Conservation (phyloP, 2,797 vertebrate species). For the Acipenser ruthenus region DNA sequence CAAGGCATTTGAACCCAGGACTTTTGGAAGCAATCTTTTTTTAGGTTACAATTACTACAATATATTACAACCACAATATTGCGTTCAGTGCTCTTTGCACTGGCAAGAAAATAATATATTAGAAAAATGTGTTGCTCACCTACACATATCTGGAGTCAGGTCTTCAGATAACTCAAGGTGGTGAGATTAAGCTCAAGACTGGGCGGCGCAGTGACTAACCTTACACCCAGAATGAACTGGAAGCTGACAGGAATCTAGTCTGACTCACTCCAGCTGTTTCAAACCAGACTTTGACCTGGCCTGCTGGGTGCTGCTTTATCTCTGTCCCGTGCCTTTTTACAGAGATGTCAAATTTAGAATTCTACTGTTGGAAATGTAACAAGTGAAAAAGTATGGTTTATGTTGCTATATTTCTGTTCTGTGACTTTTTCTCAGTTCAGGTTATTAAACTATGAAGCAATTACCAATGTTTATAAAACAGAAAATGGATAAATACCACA, state of each 20-base stretch:
- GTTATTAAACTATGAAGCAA: too few species aligned
- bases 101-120: too few species aligned
- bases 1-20: too few species aligned
- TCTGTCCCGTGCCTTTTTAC: background rate
- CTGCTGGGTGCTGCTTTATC: background rate
- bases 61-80: too few species aligned
- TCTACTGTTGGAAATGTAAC: background rate
- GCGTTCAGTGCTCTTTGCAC: too few species aligned
- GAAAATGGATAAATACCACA: background rate
- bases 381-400: too few species aligned
- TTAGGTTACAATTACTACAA: too few species aligned
- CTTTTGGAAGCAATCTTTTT: too few species aligned
- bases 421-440: too few species aligned
- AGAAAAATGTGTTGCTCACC: too few species aligned
- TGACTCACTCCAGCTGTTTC: constrained; percentile 2
- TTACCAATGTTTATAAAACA: background rate
- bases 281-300: background rate
- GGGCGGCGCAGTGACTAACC: background rate
- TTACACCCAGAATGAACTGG: background rate
- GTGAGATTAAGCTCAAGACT: background rate
- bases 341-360: background rate
- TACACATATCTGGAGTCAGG: too few species aligned
- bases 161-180: background rate
- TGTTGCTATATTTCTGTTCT: too few species aligned
- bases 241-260: background rate